Conservation (phyloP, 2,797 vertebrate species). For the Eutrigla gurnardus region DNA sequence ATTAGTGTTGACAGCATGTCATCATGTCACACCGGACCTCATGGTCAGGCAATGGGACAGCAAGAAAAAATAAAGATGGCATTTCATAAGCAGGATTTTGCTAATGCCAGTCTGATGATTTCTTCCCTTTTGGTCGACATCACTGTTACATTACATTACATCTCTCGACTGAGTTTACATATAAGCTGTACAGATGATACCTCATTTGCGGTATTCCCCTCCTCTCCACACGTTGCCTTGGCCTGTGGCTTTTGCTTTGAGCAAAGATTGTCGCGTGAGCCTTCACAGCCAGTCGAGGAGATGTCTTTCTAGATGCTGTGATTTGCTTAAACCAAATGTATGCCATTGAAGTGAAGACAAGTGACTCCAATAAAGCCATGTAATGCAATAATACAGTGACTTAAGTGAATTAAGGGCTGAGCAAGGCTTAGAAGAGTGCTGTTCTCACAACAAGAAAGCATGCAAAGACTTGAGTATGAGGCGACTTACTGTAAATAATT, state of each 20-base stretch:
- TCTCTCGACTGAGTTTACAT: conserved; percentile 11
- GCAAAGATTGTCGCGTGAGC: conserved; percentile 31
- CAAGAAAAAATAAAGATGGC: conserved; percentile 61
- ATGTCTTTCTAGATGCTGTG: conserved; percentile 59
- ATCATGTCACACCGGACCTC: conserved; percentile 63
- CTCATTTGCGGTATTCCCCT: conserved; percentile 25
- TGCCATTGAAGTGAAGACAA: conserved; percentile 75
- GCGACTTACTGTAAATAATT: conserved; percentile 53
- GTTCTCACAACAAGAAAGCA: conserved; percentile 40
- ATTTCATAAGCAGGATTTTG: conserved; percentile 42
- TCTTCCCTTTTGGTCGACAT: conserved; percentile 5
- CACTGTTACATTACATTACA: conserved; percentile 14
- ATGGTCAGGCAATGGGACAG: conserved; percentile 57
- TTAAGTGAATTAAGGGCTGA: conserved; percentile 59
- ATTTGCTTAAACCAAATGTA: conserved; percentile 67
- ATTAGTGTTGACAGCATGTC: conserved; percentile 77
- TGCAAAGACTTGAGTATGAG: conserved; percentile 40
- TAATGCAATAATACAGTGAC: conserved; percentile 75
- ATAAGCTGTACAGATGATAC: conserved; percentile 8
- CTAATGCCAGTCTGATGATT: conserved; percentile 27
- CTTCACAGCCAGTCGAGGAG: conserved; percentile 43
- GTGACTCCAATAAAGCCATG: conserved; percentile 78
- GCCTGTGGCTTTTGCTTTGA: conserved; percentile 43
- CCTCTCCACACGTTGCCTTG: conserved; percentile 33
- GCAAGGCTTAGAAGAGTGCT: conserved; percentile 41